phyloP scores from a whole-genome alignment of 2,113 vertebrate species.

The Lepisosteus osseus region DNA sequence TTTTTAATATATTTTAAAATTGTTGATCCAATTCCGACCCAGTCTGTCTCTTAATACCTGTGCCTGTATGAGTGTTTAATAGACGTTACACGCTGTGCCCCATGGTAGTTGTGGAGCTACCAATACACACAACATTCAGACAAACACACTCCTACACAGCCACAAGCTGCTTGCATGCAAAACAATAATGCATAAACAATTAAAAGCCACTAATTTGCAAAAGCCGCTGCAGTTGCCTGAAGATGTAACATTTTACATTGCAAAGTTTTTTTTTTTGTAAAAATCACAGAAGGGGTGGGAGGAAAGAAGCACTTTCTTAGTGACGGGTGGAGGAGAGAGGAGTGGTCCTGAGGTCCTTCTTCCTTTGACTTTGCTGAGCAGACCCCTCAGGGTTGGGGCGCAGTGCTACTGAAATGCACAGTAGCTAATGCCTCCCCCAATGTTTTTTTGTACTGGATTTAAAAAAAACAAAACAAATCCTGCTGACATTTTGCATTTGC shows the following conservation, averaged over 20 bases:
- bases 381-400: constrained; percentile 27
- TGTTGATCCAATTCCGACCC: no score
- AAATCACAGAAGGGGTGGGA: no score
- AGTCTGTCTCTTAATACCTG: no score
- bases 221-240: constrained; percentile 44
- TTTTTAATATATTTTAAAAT: no score
- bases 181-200: constrained; percentile 32
- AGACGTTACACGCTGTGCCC: no score
- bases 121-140: not conserved
- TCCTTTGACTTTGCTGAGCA: constrained; percentile 34
- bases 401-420: not conserved
- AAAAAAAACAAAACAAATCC: constrained; percentile 57
- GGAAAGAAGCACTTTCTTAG: no score
- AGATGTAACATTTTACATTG: constrained; percentile 30
- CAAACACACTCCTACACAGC: constrained; percentile 41
- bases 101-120: no score
- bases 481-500: constrained; percentile 65
- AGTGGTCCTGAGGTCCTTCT: constrained; percentile 8
- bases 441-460: constrained; percentile 34
- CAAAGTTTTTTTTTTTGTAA: not conserved
- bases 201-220: constrained; percentile 38
- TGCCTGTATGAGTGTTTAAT: no score
- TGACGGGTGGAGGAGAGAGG: constrained; percentile 34
- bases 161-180: constrained; percentile 56
- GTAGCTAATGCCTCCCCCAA: not conserved